Base-by-base conservation (phyloP, 2,797 vertebrate genomes). In the Clarias platycephalus region DNA sequence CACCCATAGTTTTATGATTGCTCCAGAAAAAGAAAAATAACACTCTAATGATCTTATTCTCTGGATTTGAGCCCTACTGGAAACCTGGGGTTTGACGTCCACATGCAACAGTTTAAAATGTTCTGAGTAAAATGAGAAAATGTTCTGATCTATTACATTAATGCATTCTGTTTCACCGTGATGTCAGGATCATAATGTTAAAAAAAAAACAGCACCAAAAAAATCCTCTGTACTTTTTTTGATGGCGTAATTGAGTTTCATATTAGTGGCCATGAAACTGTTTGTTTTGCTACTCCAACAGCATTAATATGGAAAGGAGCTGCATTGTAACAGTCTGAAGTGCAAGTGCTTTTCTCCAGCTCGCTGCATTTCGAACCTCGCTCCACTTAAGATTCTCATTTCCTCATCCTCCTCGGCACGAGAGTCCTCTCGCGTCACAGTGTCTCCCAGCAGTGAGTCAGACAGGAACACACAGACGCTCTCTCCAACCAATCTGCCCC, bases 381-480 rank as follows among this genome's bases (percentile, higher is more conserved):
- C 24, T 83, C 57, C 57, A 83, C 55, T 83, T 58, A 64, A 40
- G 31, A 60, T n/a, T 70, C 55, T 82, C 67, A 71, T 82, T 71
- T 82, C 55, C 80, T 71, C 67, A 0, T 70, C 80, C 66, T 81
- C 34, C 67, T 81, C 66, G 26, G 80, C 49, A 40, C 34, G 31
- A 66, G 70, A 37, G 84, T 81, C 62, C 49, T 57, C 26, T 83
- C 72, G 44, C 31, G 77, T 83, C 77, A 58, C n/a, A 57, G 28
- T 79, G 53, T 37, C 79, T 84, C 81, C 49, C 68, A 83, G 80
- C 72, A 80, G 28, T 82, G 84, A 81, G 55, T 31, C 49, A 84
- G 80, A 87, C 74, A 64, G 71, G 66, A 74, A 63, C 80, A 82
- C 77, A 66, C 71, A 80, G 71, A 57, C 13, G 16, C 37, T 75